A percentile compares a stretch with the other conserved stretches of the same genome.
Evolutionary conservation across 2,888 invertebrate genomes (phyloP).

Genomic region (Folsomia manolachei): DNA sequence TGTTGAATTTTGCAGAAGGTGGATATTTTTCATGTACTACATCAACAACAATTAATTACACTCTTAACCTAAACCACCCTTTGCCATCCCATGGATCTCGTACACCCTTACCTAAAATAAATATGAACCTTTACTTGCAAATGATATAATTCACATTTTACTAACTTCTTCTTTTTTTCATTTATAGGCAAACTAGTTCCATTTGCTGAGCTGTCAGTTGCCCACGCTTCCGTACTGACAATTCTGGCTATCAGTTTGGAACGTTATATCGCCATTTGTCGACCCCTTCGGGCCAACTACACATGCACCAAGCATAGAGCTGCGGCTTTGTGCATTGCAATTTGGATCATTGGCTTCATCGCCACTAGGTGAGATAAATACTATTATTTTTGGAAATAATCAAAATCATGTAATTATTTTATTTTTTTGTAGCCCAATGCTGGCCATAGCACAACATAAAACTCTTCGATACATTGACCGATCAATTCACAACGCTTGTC

Average conservation of each 20-base stretch:
- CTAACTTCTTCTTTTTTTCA: conserved; percentile 27
- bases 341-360: conserved; percentile 54
- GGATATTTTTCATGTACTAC: too few relatives aligned
- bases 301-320: conserved; percentile 54
- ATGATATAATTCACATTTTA: neutral
- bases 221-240: conserved; percentile 87
- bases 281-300: conserved; percentile 55
- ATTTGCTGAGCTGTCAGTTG: conserved; percentile 85
- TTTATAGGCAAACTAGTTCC: conserved; percentile 84
- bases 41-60: too few relatives aligned
- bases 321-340: conserved; percentile 52
- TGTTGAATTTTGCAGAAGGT: too few relatives aligned
- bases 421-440: conserved; percentile 70
- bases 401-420: neutral
- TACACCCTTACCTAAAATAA: too few relatives aligned
- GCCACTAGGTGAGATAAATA: conserved; percentile 51
- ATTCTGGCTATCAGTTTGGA: conserved; percentile 92
- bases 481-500: conserved; percentile 70
- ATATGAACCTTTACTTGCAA: too few relatives aligned
- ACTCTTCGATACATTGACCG: conserved; percentile 71
- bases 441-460: conserved; percentile 74
- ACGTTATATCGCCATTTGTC: conserved; percentile 59
- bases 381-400: neutral
- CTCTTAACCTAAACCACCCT: too few relatives aligned
- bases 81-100: too few relatives aligned